These are phyloP conservation scores for Sphaerophoria rueppellii DNA, from an alignment of 2,888 invertebrate genomes.

Conservation along the genomic window DNA sequence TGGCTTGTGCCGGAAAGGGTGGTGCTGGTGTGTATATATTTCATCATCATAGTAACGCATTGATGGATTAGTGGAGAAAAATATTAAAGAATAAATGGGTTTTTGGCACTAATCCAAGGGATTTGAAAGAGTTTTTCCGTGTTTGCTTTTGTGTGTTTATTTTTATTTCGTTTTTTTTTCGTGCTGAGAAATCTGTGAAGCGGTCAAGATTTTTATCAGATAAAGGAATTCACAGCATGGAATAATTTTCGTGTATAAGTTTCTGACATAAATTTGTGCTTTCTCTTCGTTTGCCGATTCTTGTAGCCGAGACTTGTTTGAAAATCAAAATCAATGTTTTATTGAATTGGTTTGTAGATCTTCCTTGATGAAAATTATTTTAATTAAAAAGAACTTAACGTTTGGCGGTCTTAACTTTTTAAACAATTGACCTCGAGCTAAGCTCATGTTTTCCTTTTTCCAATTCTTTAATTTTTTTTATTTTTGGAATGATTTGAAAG, in stretches of 20 bases:
- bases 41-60: not conserved
- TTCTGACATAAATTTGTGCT: too few relatives aligned
- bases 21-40: not conserved
- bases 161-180: not conserved
- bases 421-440: too few relatives aligned
- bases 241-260: not conserved
- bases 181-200: not conserved
- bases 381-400: too few relatives aligned
- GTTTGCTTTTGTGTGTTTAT: not conserved
- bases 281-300: too few relatives aligned
- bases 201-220: not conserved
- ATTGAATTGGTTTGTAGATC: too few relatives aligned
- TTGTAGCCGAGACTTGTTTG: too few relatives aligned
- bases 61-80: slow-evolving; percentile 28
- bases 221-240: not conserved
- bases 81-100: not conserved
- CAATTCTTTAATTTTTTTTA: too few relatives aligned
- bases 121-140: not conserved
- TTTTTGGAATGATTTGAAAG: too few relatives aligned
- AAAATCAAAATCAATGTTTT: too few relatives aligned
- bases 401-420: too few relatives aligned
- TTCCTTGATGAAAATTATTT: too few relatives aligned
- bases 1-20: not conserved
- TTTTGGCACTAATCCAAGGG: slow-evolving; percentile 6
- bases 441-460: too few relatives aligned